A percentile compares a stretch with the other conserved stretches of the same genome.
These are phyloP conservation scores for Gallinago jamesoni DNA, from an alignment of 2,113 vertebrate species.

Conservation along the genomic window DNA sequence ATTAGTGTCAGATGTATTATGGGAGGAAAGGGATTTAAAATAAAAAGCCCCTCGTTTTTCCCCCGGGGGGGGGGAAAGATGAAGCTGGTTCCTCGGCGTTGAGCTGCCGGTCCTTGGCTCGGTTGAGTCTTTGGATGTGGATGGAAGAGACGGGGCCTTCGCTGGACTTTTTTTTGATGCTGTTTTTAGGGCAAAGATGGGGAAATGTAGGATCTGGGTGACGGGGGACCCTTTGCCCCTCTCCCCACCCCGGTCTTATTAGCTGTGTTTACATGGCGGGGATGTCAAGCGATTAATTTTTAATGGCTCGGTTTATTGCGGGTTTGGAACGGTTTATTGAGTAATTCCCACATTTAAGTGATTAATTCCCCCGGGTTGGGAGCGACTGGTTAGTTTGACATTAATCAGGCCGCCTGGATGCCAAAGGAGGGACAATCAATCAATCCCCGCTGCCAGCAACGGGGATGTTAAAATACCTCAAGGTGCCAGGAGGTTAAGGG, in stretches of 20 bases:
- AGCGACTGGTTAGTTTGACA: slow-evolving; percentile 52
- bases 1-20: slow-evolving; percentile 74
- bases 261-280: slow-evolving; percentile 59
- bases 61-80: neutral
- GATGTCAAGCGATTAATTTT: slow-evolving; percentile 75
- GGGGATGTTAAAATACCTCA: slow-evolving; percentile 48
- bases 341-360: slow-evolving; percentile 73
- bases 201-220: rapidly evolving
- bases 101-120: neutral
- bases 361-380: slow-evolving; percentile 74
- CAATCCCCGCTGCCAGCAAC: slow-evolving; percentile 44
- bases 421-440: slow-evolving; percentile 53
- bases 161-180: neutral
- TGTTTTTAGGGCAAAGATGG: neutral
- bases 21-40: slow-evolving; percentile 11
- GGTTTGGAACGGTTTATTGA: slow-evolving; percentile 75
- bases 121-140: rapidly evolving
- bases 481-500: slow-evolving; percentile 56
- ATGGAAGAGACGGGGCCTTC: neutral
- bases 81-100: rapidly evolving
- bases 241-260: neutral
- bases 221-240: rapidly evolving
- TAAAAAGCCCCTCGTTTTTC: neutral
- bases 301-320: slow-evolving; percentile 71
- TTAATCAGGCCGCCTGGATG: slow-evolving; percentile 70